These are phyloP conservation scores for Nipponia nippon DNA, from an alignment of 2,113 vertebrate genomes.

Conservation along the genomic window DNA sequence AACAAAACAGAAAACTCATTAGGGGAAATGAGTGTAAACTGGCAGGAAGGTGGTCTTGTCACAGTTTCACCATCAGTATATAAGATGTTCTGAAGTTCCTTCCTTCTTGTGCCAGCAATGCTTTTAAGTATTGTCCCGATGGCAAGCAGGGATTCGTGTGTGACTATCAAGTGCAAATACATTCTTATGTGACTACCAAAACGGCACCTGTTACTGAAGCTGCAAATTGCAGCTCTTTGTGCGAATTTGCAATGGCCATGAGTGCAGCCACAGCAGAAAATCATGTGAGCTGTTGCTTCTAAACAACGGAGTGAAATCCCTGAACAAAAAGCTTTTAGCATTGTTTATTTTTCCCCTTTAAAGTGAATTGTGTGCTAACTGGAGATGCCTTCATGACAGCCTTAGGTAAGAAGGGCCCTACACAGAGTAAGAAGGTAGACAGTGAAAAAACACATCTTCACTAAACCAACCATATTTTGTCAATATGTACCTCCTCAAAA, in stretches of 20 bases:
- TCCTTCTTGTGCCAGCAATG: background rate
- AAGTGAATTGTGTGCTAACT: background rate
- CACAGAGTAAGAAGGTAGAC: background rate
- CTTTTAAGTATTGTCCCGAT: background rate
- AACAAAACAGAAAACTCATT: background rate
- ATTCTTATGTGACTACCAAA: background rate
- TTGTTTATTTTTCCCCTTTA: background rate
- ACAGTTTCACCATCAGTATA: background rate
- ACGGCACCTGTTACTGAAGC: background rate
- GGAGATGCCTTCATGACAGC: background rate
- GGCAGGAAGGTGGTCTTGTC: background rate
- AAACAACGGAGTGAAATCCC: background rate
- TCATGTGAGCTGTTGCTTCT: background rate
- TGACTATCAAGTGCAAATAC: background rate
- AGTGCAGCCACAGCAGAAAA: background rate
- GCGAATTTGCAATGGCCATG: background rate
- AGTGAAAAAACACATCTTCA: background rate
- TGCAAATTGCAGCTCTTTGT: background rate
- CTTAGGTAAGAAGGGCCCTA: background rate
- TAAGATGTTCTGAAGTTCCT: background rate
- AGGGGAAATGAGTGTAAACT: background rate
- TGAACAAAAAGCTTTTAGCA: background rate
- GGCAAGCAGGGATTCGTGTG: background rate
- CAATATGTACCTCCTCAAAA: background rate
- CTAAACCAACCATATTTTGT: background rate